Evolutionary conservation across 1,140 invertebrate genomes (phyloP).

Genomic region (Drosophila tsacasi): DNA sequence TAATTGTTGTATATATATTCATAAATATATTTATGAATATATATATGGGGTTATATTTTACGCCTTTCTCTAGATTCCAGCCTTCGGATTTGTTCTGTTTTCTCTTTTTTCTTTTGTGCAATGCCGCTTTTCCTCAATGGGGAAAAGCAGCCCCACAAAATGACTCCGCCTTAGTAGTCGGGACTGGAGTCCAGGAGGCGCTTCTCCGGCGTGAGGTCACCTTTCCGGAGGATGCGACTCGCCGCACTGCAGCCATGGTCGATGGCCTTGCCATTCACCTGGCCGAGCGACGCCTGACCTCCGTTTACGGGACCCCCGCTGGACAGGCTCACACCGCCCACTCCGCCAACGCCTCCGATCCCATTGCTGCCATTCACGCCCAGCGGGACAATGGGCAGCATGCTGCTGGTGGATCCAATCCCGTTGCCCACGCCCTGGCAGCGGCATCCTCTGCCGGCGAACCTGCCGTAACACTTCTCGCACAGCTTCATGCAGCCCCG

Average conservation of each 20-base stretch:
- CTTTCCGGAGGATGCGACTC: constrained; percentile 77
- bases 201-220: constrained; percentile 86
- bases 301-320: constrained; percentile 8
- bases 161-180: constrained; percentile 82
- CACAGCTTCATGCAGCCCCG: constrained; percentile 91
- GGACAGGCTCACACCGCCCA: constrained; percentile 9
- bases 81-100: constrained; percentile 11
- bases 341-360: background rate
- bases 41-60: constrained; percentile 42
- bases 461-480: constrained; percentile 92
- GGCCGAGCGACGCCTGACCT: constrained; percentile 15
- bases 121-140: constrained; percentile 48
- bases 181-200: constrained; percentile 86
- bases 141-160: constrained; percentile 67
- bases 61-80: background rate
- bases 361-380: constrained; percentile 45
- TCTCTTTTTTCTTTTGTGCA: constrained; percentile 8
- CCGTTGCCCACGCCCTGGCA: constrained; percentile 84
- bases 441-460: constrained; percentile 88
- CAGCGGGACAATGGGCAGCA: constrained; percentile 85
- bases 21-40: constrained; percentile 60
- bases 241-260: constrained; percentile 79
- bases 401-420: constrained; percentile 73
- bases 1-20: constrained; percentile 26
- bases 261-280: constrained; percentile 59